These are phyloP conservation scores for Drosophila tani DNA, from an alignment of 1,140 invertebrate species.

Conservation along the genomic window DNA sequence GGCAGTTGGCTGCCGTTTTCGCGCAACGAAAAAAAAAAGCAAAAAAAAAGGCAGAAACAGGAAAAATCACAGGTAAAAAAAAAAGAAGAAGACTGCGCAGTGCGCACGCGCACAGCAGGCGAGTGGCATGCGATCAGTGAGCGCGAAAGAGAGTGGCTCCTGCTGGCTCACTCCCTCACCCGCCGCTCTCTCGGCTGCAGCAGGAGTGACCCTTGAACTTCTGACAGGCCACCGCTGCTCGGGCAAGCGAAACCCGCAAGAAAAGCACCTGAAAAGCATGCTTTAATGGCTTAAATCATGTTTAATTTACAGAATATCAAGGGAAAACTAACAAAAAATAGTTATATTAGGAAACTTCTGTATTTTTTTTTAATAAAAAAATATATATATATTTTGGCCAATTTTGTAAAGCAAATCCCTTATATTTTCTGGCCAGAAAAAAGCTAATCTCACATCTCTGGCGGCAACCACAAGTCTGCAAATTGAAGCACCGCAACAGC, in stretches of 20 bases:
- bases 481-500: conserved; percentile 78
- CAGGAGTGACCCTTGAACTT: conserved; percentile 49
- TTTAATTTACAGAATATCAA: not conserved
- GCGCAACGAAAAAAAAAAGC: conserved; percentile 48
- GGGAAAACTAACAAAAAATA: not conserved
- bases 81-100: conserved; percentile 27
- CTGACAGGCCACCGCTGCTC: not conserved
- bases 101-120: conserved; percentile 77
- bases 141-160: conserved; percentile 7
- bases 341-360: too few relatives aligned
- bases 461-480: conserved; percentile 59
- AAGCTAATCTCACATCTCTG: conserved; percentile 12
- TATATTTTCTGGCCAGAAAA: not conserved
- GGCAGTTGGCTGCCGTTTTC: conserved; percentile 79
- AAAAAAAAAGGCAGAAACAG: conserved; percentile 4
- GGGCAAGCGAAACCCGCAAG: too few relatives aligned
- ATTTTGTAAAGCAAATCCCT: not conserved
- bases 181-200: not conserved
- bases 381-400: not conserved
- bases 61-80: conserved; percentile 24
- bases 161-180: conserved; percentile 1
- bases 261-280: not conserved
- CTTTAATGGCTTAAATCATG: not conserved
- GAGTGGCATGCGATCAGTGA: conserved; percentile 51
- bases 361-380: too few relatives aligned